These are phyloP conservation scores for Dexiosoma caninum DNA, from an alignment of 2,888 invertebrate species.

Conservation along the genomic window DNA sequence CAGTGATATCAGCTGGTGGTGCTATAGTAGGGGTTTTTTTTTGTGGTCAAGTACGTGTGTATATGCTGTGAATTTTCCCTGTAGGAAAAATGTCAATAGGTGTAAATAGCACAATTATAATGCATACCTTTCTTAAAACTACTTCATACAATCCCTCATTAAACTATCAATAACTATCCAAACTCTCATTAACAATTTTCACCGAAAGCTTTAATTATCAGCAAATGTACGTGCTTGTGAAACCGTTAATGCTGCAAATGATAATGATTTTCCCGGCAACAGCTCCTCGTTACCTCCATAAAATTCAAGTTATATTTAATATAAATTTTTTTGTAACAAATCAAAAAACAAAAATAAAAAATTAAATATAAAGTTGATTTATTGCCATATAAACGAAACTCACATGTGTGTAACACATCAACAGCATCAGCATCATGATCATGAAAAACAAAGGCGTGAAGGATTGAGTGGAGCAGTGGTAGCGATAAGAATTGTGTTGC, in stretches of 20 bases:
- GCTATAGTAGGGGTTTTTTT: no score
- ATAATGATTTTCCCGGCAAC: conserved; percentile 15
- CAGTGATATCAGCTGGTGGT: no score
- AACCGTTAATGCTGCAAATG: neutral
- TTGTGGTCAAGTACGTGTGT: no score
- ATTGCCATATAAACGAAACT: conserved; percentile 45
- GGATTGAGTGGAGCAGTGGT: conserved; percentile 17
- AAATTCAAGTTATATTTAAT: conserved; percentile 7
- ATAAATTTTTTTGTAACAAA: conserved; percentile 3
- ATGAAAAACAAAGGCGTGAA: neutral
- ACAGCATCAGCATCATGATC: conserved; percentile 32
- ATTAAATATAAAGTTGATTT: conserved; percentile 42
- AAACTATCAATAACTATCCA: no score
- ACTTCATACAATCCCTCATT: no score
- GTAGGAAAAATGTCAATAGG: no score
- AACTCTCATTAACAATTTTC: conserved; percentile 3
- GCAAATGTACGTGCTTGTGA: neutral
- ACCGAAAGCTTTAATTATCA: neutral
- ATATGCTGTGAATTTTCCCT: no score
- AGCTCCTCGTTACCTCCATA: conserved; percentile 15
- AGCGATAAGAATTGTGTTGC: conserved; percentile 34
- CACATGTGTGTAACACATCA: conserved; percentile 32
- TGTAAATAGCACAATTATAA: no score
- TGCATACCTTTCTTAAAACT: no score
- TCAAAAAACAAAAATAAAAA: neutral